These are phyloP conservation scores for Sandelia bainsii DNA, from an alignment of 2,797 vertebrate species.

Conservation along the genomic window DNA sequence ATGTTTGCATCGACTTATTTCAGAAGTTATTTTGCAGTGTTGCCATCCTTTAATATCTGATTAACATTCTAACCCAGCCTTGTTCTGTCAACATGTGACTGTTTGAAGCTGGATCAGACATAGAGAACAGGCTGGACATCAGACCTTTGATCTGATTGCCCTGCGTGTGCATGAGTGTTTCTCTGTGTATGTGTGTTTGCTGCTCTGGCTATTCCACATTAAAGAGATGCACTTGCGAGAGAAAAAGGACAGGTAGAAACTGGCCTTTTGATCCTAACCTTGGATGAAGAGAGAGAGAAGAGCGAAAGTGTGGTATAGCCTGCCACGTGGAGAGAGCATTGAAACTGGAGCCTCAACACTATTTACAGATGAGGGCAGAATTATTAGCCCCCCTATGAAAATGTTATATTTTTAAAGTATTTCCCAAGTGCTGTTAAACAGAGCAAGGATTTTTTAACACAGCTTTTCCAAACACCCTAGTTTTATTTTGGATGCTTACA, in stretches of 20 bases:
- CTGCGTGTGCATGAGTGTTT: conserved; percentile 15
- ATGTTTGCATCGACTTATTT: neutral
- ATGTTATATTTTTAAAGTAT: no score
- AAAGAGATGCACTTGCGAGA: conserved; percentile 67
- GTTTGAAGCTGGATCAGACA: conserved; percentile 75
- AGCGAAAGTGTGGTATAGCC: neutral
- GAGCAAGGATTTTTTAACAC: no score
- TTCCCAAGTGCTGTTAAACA: no score
- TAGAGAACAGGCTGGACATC: conserved; percentile 63
- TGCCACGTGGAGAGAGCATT: conserved; percentile 30
- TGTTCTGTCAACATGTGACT: conserved; percentile 61
- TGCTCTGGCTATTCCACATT: conserved; percentile 50
- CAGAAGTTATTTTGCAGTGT: conserved; percentile 15
- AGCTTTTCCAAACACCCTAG: no score
- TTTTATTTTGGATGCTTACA: no score
- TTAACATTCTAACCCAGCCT: conserved; percentile 60
- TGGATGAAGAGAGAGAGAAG: conserved; percentile 37
- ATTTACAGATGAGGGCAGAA: no score
- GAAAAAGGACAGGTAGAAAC: conserved; percentile 56
- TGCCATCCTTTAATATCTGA: conserved; percentile 44
- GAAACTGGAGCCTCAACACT: conserved; percentile 28
- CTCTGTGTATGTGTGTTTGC: conserved; percentile 33
- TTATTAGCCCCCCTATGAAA: no score
- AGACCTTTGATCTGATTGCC: conserved; percentile 69
- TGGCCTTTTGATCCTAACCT: conserved; percentile 72